These are phyloP conservation scores for Leptodactylus fallax DNA, from an alignment of 2,797 vertebrate genomes.

Conservation along the genomic window DNA sequence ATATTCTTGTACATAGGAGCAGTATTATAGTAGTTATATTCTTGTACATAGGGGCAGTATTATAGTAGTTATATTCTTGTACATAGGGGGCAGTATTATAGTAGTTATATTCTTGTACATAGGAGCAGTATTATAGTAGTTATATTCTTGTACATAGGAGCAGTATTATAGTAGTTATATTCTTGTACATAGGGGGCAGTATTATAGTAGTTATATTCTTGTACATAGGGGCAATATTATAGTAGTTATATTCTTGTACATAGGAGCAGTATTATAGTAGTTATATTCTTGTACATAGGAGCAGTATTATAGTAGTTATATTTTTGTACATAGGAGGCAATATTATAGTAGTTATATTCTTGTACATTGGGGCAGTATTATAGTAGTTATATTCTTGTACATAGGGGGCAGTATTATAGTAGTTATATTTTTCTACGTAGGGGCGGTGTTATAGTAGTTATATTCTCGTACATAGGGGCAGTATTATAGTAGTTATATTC, in stretches of 20 bases:
- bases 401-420: conserved; percentile 5
- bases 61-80: conserved; percentile 17
- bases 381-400: too few relatives aligned
- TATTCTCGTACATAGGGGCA: background rate
- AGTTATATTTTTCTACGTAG: conserved; percentile 1
- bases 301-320: too few relatives aligned
- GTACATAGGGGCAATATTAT: conserved; percentile 3
- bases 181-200: background rate
- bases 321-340: too few relatives aligned
- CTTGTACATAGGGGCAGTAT: background rate
- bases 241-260: background rate
- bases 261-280: too few relatives aligned
- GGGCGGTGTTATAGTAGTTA: background rate
- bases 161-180: conserved; percentile 3
- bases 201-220: conserved; percentile 6
- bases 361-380: too few relatives aligned
- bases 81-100: background rate
- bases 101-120: conserved; percentile 6
- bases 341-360: too few relatives aligned
- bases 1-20: background rate
- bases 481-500: conserved; percentile 10
- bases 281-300: too few relatives aligned
- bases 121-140: background rate
- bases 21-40: background rate
- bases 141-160: background rate